phyloP scores from a whole-genome alignment of 2,797 vertebrate genomes.

The Chaenodraco wilsoni region DNA sequence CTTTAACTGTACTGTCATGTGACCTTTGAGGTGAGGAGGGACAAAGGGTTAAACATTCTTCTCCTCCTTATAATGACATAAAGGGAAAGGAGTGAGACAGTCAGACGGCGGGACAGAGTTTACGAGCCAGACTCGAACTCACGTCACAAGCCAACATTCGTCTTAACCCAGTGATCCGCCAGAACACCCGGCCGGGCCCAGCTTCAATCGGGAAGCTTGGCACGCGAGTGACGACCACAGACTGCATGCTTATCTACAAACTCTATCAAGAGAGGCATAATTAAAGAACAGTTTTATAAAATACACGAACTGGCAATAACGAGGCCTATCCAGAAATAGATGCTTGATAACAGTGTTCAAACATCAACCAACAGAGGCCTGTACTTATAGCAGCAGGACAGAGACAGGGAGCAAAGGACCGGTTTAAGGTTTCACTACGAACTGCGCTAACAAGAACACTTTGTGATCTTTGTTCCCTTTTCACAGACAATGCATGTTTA shows the following conservation, averaged over 20 bases:
- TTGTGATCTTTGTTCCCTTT: slow-evolving; percentile 3
- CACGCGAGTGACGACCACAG: slow-evolving; percentile 43
- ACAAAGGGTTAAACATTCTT: slow-evolving; percentile 11
- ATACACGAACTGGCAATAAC: slow-evolving; percentile 56
- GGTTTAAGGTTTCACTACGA: slow-evolving; percentile 55
- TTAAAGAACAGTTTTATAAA: slow-evolving; percentile 70
- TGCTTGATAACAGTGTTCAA: slow-evolving; percentile 58
- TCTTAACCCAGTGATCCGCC: slow-evolving; percentile 27
- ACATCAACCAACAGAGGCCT: slow-evolving; percentile 57
- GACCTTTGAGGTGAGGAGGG: slow-evolving; percentile 9
- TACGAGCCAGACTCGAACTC: slow-evolving; percentile 31
- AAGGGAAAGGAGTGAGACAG: slow-evolving; percentile 1
- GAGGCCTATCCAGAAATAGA: slow-evolving; percentile 65
- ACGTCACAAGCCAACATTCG: slow-evolving; percentile 15
- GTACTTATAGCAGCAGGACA: slow-evolving; percentile 63
- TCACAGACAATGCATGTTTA: slow-evolving; percentile 7
- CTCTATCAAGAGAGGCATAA: slow-evolving; percentile 57
- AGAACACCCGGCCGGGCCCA: slow-evolving; percentile 5
- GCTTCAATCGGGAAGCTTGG: slow-evolving; percentile 40
- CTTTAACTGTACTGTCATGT: slow-evolving; percentile 18
- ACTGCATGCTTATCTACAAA: slow-evolving; percentile 45
- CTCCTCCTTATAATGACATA: slow-evolving; percentile 9
- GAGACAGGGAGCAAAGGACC: slow-evolving; percentile 54
- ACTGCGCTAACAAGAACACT: not conserved
- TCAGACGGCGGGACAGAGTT: slow-evolving; percentile 12